Evolutionary conservation across 2,797 vertebrate genomes (phyloP).

Genomic region (Limnodromus scolopaceus): DNA sequence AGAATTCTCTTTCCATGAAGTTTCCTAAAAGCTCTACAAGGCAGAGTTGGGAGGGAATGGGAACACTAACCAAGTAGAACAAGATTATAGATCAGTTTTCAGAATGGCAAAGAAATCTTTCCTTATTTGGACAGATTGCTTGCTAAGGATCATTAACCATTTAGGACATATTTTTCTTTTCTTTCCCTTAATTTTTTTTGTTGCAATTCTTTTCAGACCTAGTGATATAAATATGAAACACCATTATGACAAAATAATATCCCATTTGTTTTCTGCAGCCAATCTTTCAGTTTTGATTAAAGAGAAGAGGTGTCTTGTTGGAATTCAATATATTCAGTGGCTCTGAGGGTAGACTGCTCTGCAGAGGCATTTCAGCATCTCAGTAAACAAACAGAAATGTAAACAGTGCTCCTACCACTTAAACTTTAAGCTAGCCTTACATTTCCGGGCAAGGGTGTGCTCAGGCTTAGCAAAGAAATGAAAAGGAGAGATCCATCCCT

Average conservation of each 20-base stretch:
- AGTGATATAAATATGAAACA: slow-evolving; percentile 65
- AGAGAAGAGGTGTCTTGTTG: slow-evolving; percentile 16
- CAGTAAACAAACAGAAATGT: slow-evolving; percentile 2
- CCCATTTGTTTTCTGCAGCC: slow-evolving; percentile 61
- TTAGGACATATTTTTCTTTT: slow-evolving; percentile 8
- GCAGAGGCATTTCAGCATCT: slow-evolving; percentile 1
- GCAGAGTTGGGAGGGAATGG: neutral
- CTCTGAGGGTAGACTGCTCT: neutral
- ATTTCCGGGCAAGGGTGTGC: neutral
- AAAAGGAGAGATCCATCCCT: neutral
- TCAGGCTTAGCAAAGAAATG: neutral
- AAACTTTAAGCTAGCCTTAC: neutral
- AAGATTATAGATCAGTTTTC: slow-evolving; percentile 69
- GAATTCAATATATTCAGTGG: slow-evolving; percentile 5
- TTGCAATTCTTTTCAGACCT: slow-evolving; percentile 53
- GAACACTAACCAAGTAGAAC: slow-evolving; percentile 44
- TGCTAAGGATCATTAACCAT: slow-evolving; percentile 73
- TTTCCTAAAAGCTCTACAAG: slow-evolving; percentile 10
- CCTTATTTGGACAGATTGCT: slow-evolving; percentile 66
- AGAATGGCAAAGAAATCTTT: slow-evolving; percentile 47
- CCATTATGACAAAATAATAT: slow-evolving; percentile 68
- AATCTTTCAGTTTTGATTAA: slow-evolving; percentile 62
- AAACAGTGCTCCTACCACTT: neutral
- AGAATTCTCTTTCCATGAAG: neutral
- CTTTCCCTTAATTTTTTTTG: neutral